A percentile compares a stretch with the other conserved stretches of the same genome.
phyloP scores from a whole-genome alignment of 2,888 invertebrate species.

The Pristionchus mayeri region DNA sequence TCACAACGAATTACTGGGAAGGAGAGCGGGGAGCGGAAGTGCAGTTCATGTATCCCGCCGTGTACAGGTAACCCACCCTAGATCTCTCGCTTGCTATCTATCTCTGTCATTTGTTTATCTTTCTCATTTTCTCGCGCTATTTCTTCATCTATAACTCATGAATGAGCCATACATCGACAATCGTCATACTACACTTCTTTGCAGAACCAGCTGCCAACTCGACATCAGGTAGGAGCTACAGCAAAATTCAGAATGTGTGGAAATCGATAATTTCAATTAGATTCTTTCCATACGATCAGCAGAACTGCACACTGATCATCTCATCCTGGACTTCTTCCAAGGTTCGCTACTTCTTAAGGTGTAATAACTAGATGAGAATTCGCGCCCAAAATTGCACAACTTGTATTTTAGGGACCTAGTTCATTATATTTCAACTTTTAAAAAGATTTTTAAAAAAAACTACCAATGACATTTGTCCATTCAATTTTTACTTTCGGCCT shows the following conservation, averaged over 20 bases:
- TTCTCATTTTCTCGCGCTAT: too few species aligned
- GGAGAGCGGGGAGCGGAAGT: conserved; percentile 70
- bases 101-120: too few species aligned
- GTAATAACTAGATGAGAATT: too few species aligned
- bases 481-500: not conserved
- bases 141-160: too few species aligned
- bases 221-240: conserved; percentile 71
- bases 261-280: too few species aligned
- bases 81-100: not conserved
- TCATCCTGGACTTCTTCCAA: conserved; percentile 75
- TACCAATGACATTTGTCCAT: not conserved
- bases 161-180: too few species aligned
- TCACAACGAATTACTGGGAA: conserved; percentile 74
- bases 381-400: too few species aligned
- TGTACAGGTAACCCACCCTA: conserved; percentile 61
- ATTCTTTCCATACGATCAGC: too few species aligned
- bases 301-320: conserved; percentile 72
- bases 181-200: not conserved
- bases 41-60: conserved; percentile 75
- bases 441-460: not conserved
- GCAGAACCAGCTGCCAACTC: conserved; percentile 72
- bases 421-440: too few species aligned
- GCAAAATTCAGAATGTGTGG: too few species aligned
- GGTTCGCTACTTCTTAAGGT: too few species aligned
- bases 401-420: too few species aligned